These are phyloP conservation scores for Andrena hattorfiana DNA, from an alignment of 2,888 invertebrate genomes.

Conservation along the genomic window DNA sequence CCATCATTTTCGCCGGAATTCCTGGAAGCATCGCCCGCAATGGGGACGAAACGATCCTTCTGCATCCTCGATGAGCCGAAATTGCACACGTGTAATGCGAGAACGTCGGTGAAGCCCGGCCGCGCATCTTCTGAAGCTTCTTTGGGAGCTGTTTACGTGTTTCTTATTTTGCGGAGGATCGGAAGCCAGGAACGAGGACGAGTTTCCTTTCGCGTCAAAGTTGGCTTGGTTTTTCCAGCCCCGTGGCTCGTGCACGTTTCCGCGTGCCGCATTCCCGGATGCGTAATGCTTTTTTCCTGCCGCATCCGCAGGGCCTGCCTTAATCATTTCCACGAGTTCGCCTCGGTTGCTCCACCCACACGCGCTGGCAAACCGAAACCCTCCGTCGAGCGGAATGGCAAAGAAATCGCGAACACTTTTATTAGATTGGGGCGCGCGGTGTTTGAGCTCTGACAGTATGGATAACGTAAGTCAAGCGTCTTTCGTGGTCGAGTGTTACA, in stretches of 20 bases:
- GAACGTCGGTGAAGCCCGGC: slow-evolving; percentile 6
- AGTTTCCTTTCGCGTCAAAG: slow-evolving; percentile 43
- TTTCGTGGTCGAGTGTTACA: no score
- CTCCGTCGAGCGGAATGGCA: neutral
- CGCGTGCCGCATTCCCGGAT: slow-evolving; percentile 34
- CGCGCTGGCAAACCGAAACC: slow-evolving; percentile 12
- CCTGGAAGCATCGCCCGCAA: neutral
- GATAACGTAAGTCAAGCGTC: no score
- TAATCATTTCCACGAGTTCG: slow-evolving; percentile 45
- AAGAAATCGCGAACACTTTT: slow-evolving; percentile 3
- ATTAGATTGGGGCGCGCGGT: neutral
- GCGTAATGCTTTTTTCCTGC: slow-evolving; percentile 10
- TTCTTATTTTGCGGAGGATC: slow-evolving; percentile 65
- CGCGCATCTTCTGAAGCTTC: slow-evolving; percentile 38
- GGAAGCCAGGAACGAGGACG: slow-evolving; percentile 43
- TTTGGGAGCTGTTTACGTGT: slow-evolving; percentile 45
- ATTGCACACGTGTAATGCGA: slow-evolving; percentile 15
- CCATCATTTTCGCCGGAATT: neutral
- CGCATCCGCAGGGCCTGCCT: slow-evolving; percentile 26
- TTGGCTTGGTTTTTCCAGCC: slow-evolving; percentile 29
- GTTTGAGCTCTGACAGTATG: no score
- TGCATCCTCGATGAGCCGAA: slow-evolving; percentile 13
- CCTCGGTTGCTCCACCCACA: neutral
- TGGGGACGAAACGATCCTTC: neutral
- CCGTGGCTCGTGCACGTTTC: slow-evolving; percentile 14